phyloP scores from a whole-genome alignment of 2,797 vertebrate species.

The Nannoperca obscura region DNA sequence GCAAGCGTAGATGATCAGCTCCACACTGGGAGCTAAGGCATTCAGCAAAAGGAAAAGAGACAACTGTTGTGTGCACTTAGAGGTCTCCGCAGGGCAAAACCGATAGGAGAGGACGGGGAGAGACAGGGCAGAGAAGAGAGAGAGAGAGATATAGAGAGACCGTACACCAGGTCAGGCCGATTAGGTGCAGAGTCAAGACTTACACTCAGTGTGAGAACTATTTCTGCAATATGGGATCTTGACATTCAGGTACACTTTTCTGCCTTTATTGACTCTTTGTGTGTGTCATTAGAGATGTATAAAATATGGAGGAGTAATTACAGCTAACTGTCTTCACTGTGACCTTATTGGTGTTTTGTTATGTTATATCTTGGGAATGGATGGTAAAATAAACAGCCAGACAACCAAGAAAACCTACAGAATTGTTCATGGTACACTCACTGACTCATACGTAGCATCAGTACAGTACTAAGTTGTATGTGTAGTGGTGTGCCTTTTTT shows the following conservation, averaged over 20 bases:
- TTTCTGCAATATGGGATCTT: constrained; percentile 58
- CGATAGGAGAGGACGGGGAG: background rate
- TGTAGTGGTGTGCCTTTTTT: no score
- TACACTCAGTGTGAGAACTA: constrained; percentile 60
- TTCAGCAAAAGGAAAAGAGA: constrained; percentile 8
- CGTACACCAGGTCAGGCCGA: constrained; percentile 52
- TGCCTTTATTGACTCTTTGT: constrained; percentile 2
- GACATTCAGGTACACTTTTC: constrained; percentile 68
- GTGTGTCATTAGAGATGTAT: background rate
- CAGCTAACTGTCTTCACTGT: background rate
- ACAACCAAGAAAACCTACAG: background rate
- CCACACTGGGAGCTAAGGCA: background rate
- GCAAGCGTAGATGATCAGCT: background rate
- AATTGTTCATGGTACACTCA: background rate
- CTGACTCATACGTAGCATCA: background rate
- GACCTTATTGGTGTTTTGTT: background rate
- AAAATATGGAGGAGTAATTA: background rate
- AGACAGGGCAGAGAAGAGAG: constrained; percentile 5
- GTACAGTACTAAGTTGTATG: background rate
- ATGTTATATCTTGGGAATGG: background rate
- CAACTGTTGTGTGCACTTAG: background rate
- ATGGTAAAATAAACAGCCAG: background rate
- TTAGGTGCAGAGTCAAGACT: constrained; percentile 50
- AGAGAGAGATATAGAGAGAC: constrained; percentile 21
- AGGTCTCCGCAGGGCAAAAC: constrained; percentile 12